Percentiles rank a stretch among this genome's conserved stretches.
Evolutionary conservation across 2,888 invertebrate species (phyloP).

Genomic region (Calameuta filiformis): DNA sequence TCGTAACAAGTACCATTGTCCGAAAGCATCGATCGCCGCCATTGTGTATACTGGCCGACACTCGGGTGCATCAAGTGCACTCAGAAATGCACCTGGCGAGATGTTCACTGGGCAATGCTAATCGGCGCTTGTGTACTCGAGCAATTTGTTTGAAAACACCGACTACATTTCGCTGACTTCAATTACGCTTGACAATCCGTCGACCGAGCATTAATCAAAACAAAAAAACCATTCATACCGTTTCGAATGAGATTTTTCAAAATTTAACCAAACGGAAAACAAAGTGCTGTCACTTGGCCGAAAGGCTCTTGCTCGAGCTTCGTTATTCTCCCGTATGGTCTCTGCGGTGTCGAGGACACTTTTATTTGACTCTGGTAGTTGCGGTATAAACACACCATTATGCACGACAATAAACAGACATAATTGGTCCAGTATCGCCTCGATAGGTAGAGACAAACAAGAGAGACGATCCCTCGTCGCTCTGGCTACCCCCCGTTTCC

Average conservation of each 20-base stretch:
- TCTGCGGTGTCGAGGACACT: not conserved
- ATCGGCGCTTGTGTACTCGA: conserved; percentile 25
- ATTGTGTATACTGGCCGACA: conserved; percentile 27
- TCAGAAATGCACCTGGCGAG: conserved; percentile 49
- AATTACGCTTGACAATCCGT: not conserved
- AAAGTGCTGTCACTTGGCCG: not conserved
- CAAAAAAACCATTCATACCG: not conserved
- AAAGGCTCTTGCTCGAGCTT: not conserved
- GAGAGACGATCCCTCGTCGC: conserved; percentile 28
- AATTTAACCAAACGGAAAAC: not conserved
- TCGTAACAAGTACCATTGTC: conserved; percentile 63
- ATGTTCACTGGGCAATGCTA: conserved; percentile 52
- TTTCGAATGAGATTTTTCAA: not conserved
- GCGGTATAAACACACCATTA: conserved; percentile 11
- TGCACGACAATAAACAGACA: conserved; percentile 44
- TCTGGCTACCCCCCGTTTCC: conserved; percentile 12
- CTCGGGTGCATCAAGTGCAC: conserved; percentile 26
- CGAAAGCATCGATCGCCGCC: conserved; percentile 46
- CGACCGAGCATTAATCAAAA: not conserved
- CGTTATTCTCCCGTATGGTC: not conserved
- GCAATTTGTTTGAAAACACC: conserved; percentile 55
- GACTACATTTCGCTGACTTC: not conserved
- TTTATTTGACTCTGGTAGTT: not conserved
- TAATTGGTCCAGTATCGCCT: conserved; percentile 54
- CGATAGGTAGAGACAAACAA: conserved; percentile 42